Conservation (phyloP, 1,140 invertebrate genomes). For the Drosophila navojoa region DNA sequence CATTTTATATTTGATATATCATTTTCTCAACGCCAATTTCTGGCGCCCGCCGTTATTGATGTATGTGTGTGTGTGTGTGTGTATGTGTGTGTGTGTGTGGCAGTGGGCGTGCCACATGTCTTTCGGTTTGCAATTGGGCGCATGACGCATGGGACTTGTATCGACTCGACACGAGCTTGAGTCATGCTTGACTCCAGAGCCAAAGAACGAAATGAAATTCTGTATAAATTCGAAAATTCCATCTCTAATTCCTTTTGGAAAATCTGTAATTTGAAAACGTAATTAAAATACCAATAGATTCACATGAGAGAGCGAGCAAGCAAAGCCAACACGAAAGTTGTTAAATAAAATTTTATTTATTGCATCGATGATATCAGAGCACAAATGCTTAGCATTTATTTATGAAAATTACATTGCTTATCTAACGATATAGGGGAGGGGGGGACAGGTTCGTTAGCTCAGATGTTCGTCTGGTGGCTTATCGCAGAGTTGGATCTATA, state of each 20-base stretch:
- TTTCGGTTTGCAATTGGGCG: conserved; percentile 27
- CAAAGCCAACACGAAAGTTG: neutral
- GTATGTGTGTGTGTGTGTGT: no score
- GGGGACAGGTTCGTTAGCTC: conserved; percentile 27
- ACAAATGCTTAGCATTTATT: conserved; percentile 19
- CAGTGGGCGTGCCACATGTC: conserved; percentile 23
- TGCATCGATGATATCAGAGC: conserved; percentile 1
- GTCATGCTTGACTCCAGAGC: neutral
- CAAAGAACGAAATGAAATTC: neutral
- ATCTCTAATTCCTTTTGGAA: no score
- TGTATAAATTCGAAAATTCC: neutral
- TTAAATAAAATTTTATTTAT: neutral
- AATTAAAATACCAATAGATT: no score
- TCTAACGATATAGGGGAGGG: neutral
- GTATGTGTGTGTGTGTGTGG: neutral
- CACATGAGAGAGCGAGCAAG: no score
- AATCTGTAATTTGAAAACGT: neutral
- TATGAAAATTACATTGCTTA: conserved; percentile 33
- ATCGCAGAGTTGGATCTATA: conserved; percentile 20
- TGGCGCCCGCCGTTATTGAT: conserved; percentile 11
- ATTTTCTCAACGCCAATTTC: conserved; percentile 21
- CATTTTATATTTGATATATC: conserved; percentile 20
- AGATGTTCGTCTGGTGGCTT: conserved; percentile 15
- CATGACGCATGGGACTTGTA: conserved; percentile 33
- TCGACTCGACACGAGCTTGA: neutral